Evolutionary conservation across 2,113 vertebrate species (phyloP), one percentile per base, ranked within the genome.

Genomic region (Dolichotis patagonum): DNA sequence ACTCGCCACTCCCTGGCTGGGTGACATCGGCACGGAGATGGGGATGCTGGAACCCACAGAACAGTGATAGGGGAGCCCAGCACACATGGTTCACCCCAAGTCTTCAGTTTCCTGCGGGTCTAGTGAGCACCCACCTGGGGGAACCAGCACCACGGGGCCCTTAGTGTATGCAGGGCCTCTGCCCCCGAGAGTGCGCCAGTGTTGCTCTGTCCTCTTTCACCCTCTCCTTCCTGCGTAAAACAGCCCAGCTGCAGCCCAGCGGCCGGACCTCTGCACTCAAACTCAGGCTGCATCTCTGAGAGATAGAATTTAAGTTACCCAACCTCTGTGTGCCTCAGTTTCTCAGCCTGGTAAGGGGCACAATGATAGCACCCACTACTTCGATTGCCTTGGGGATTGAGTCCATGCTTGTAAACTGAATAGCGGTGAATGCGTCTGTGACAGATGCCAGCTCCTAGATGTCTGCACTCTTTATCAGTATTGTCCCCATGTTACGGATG

Each of bases 31-130:
- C 60, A 8, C 0, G 16, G 32, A n/a, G 65, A 19, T n/a, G 32
- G 35, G 19, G n/a, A n/a, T 19, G 65, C 6, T 19, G 35, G 35
- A 4, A 24, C 20, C 69, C 19, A 24, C 69, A 24, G 8, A 43
- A n/a, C 7, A 4, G 5, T 5, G 10, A 1, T 17, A 6, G 73
- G 19, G 10, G 30, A n/a, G 54, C 22, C 46, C 0, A 1, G 24
- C 32, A 65, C 1, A 1, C 16, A 69, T 7, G 6, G 65, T 67
- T 14, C 35, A 7, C 32, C 65, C 35, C 32, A 17, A 17, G 58
- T n/a, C 65, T 35, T 67, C 35, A 69, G 65, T 32, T 67, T 12
- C 63, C 30, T 32, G 5, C 5, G 14, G 63, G 30, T 35, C 63
- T 17, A 67, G 30, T 6, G 14, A 16, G 63, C 13, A 32, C 63